Percentiles rank a stretch among this genome's conserved stretches.
phyloP scores from a whole-genome alignment of 2,113 vertebrate species.

The Tragelaphus buxtoni region DNA sequence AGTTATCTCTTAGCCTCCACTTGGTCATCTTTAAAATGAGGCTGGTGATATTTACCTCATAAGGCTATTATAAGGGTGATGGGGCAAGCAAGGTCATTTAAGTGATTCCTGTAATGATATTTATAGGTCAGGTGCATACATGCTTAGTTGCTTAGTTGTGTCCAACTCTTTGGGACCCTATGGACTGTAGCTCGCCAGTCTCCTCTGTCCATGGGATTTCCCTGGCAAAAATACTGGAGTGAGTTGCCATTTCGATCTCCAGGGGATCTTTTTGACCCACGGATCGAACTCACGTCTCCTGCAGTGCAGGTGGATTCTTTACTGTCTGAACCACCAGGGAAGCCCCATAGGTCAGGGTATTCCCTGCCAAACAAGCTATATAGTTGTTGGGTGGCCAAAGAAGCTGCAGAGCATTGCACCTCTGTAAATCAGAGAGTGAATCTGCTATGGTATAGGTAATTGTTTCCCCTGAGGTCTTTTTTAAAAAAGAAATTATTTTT shows the following conservation, averaged over 20 bases:
- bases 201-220: background rate
- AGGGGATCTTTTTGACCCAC: background rate
- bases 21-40: background rate
- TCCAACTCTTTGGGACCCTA: background rate
- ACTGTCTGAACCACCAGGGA: background rate
- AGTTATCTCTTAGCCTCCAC: background rate
- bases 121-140: background rate
- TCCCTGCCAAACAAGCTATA: background rate
- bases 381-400: background rate
- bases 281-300: accelerated
- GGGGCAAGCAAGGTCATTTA: background rate
- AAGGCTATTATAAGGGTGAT: background rate
- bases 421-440: background rate
- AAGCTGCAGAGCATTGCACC: background rate
- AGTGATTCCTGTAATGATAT: background rate
- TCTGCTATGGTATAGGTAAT: background rate
- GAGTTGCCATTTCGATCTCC: background rate
- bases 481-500: background rate
- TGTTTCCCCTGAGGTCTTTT: background rate
- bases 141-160: background rate
- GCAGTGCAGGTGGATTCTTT: background rate
- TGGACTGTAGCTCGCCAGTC: background rate
- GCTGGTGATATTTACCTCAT: background rate
- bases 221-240: background rate
- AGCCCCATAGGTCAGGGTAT: background rate